phyloP scores from a whole-genome alignment of 2,888 invertebrate genomes.

The Phortica okadai region DNA sequence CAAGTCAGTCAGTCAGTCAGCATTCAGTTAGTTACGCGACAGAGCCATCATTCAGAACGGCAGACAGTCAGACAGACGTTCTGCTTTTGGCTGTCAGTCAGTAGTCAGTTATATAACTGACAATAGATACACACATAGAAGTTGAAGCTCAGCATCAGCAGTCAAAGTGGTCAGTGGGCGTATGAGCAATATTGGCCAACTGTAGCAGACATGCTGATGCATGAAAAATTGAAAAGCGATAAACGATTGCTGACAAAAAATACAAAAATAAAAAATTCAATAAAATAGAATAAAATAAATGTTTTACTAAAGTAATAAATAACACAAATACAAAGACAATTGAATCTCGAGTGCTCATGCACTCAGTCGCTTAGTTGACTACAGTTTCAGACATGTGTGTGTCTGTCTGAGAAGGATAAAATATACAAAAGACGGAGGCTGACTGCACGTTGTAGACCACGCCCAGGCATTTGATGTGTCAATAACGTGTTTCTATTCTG shows the following conservation, averaged over 20 bases:
- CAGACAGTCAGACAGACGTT: neutral
- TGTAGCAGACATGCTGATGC: neutral
- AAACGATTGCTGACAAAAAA: neutral
- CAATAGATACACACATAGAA: neutral
- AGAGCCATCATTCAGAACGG: slow-evolving; percentile 4
- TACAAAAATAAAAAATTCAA: neutral
- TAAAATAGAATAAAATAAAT: neutral
- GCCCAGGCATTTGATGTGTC: slow-evolving; percentile 7
- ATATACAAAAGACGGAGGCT: neutral
- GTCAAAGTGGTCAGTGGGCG: neutral
- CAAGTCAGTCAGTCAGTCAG: neutral
- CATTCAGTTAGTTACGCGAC: neutral
- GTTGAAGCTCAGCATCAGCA: neutral
- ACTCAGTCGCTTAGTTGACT: neutral
- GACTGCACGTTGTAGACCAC: neutral
- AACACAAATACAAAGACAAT: neutral
- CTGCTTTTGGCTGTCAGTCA: neutral
- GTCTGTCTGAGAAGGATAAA: neutral
- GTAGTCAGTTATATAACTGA: slow-evolving; percentile 12
- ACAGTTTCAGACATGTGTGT: too few species aligned
- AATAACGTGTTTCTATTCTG: slow-evolving; percentile 4
- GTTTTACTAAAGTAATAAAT: neutral
- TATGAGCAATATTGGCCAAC: too few species aligned
- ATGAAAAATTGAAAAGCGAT: neutral
- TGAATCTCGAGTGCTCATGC: neutral